Evolutionary conservation across 2,888 invertebrate species (phyloP).

Genomic region (Drosophila rubida): DNA sequence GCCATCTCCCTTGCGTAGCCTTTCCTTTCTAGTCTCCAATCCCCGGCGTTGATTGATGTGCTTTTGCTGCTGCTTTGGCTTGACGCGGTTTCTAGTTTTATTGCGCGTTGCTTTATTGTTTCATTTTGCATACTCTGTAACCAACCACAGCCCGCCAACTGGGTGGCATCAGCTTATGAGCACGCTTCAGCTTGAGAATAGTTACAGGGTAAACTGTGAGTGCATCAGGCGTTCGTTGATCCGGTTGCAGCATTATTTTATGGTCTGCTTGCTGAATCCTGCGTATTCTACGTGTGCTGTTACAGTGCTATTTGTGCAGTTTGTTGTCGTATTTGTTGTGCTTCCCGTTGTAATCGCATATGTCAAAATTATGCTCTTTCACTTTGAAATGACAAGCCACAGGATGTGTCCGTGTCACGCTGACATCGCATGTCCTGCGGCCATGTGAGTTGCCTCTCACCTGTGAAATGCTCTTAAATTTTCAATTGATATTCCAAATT

Average conservation of each 20-base stretch:
- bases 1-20: slow-evolving; percentile 11
- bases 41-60: slow-evolving; percentile 72
- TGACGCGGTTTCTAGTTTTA: slow-evolving; percentile 77
- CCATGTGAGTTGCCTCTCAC: slow-evolving; percentile 7
- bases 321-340: slow-evolving; percentile 27
- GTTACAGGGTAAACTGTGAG: not conserved
- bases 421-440: slow-evolving; percentile 51
- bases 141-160: too few relatives aligned
- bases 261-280: slow-evolving; percentile 15
- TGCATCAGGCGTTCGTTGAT: not conserved
- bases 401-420: slow-evolving; percentile 60
- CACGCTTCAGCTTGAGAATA: not conserved
- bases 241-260: not conserved
- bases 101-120: slow-evolving; percentile 70
- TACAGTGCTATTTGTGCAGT: slow-evolving; percentile 22
- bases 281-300: slow-evolving; percentile 30
- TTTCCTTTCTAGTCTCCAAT: slow-evolving; percentile 4
- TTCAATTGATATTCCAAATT: slow-evolving; percentile 54
- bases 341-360: slow-evolving; percentile 66
- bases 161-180: not conserved
- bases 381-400: slow-evolving; percentile 63
- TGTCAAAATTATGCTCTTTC: slow-evolving; percentile 76
- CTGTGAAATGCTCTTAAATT: slow-evolving; percentile 43
- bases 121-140: slow-evolving; percentile 31
- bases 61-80: slow-evolving; percentile 63